A percentile compares a stretch with the other conserved stretches of the same genome.
Conservation (phyloP, 2,797 vertebrate genomes). For the Pangasius sanitwongsei region DNA sequence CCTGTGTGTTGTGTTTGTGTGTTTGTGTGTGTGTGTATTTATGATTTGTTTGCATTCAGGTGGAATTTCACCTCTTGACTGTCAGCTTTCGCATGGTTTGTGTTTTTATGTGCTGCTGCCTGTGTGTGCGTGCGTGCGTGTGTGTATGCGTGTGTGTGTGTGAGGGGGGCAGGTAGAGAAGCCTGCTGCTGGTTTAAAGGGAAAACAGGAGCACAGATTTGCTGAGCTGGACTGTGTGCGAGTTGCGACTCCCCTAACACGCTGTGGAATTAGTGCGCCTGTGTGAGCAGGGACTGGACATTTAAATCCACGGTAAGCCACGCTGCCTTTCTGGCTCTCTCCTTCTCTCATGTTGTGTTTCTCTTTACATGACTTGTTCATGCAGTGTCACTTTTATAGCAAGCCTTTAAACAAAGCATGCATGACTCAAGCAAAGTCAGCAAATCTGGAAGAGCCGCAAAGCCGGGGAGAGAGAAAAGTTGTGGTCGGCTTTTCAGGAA, state of each 20-base stretch:
- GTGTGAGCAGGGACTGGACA: slow-evolving; percentile 44
- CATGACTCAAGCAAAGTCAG: slow-evolving; percentile 40
- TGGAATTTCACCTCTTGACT: slow-evolving; percentile 44
- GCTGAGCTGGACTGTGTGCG: slow-evolving; percentile 71
- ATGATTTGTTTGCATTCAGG: slow-evolving; percentile 42
- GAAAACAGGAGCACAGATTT: slow-evolving; percentile 64
- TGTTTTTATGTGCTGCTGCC: slow-evolving; percentile 50
- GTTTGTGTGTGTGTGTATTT: slow-evolving; percentile 48
- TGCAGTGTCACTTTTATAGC: slow-evolving; percentile 48
- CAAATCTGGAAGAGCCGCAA: slow-evolving; percentile 39
- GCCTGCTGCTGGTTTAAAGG: slow-evolving; percentile 74
- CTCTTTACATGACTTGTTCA: neutral
- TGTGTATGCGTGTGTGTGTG: slow-evolving; percentile 51
- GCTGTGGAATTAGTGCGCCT: slow-evolving; percentile 67
- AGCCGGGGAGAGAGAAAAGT: slow-evolving; percentile 65
- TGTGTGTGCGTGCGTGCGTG: slow-evolving; percentile 45
- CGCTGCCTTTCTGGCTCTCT: slow-evolving; percentile 26
- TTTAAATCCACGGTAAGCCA: slow-evolving; percentile 72
- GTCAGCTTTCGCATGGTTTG: slow-evolving; percentile 52
- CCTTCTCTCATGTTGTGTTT: neutral
- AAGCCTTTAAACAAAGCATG: slow-evolving; percentile 56
- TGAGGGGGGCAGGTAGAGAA: slow-evolving; percentile 66
- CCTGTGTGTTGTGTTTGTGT: slow-evolving; percentile 41
- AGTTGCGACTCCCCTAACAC: slow-evolving; percentile 53
- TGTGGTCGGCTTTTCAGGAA: slow-evolving; percentile 70